Percentiles rank a stretch among this genome's conserved stretches.
These are phyloP conservation scores for Micromussa lordhowensis DNA, from an alignment of 92 coral and sea anemone genomes.

Conservation along the genomic window DNA sequence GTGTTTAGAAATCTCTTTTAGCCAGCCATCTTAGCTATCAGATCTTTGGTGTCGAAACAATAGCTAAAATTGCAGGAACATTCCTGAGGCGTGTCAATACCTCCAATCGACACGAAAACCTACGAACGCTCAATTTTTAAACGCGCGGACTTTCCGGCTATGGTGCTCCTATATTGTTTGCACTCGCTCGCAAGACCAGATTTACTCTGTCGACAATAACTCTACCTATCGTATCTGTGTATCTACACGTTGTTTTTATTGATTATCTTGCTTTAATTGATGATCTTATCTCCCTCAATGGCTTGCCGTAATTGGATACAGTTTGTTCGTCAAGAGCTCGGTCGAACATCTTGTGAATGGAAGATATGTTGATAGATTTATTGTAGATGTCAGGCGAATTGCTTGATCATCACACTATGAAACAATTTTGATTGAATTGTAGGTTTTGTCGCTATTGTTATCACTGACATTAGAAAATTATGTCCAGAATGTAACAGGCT, in stretches of 20 bases:
- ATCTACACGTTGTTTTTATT: neutral
- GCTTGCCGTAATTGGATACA: neutral
- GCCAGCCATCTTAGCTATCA: neutral
- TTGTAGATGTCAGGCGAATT: neutral
- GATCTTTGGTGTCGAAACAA: conserved; percentile 15
- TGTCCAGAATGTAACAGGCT: neutral
- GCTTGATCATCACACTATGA: neutral
- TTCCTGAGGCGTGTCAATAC: conserved; percentile 22
- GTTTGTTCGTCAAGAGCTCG: neutral
- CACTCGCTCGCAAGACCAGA: neutral
- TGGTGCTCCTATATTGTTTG: neutral
- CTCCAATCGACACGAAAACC: neutral
- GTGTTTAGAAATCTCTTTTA: neutral
- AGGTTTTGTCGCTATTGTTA: neutral
- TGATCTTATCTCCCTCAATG: conserved; percentile 9
- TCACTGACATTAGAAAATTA: neutral
- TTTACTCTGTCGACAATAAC: neutral
- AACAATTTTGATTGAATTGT: neutral
- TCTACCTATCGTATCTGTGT: neutral
- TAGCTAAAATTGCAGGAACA: neutral
- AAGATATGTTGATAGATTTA: neutral
- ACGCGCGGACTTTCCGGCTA: neutral
- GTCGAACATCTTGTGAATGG: neutral
- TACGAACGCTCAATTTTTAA: neutral
- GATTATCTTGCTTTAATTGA: neutral